These are phyloP conservation scores for Latrodectus geometricus DNA, from an alignment of 1,140 invertebrate species.

Conservation along the genomic window DNA sequence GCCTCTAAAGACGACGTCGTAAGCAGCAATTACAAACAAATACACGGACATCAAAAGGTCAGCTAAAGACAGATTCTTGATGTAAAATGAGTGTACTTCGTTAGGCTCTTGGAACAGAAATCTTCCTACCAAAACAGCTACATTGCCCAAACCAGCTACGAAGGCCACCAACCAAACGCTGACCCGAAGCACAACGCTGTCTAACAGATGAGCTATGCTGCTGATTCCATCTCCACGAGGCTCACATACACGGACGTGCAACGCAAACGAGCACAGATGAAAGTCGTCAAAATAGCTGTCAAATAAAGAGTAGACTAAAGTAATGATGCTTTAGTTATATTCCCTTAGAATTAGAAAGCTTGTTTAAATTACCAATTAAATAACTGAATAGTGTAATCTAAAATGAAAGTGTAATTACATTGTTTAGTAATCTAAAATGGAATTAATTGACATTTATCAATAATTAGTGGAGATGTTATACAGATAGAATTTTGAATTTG, in stretches of 20 bases:
- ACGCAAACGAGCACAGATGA: constrained; percentile 77
- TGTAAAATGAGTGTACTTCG: constrained; percentile 72
- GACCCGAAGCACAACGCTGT: constrained; percentile 74
- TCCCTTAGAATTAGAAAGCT: no score
- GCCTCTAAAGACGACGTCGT: constrained; percentile 76
- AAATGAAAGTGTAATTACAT: no score
- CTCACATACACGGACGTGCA: constrained; percentile 74
- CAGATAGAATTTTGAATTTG: no score
- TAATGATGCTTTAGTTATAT: not conserved
- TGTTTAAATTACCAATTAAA: no score
- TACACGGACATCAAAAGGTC: constrained; percentile 84
- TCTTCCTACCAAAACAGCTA: constrained; percentile 77
- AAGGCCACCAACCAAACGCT: constrained; percentile 79
- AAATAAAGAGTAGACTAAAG: constrained; percentile 58
- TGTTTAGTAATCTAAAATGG: no score
- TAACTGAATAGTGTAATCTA: no score
- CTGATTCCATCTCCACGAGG: constrained; percentile 78
- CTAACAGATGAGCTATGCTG: constrained; percentile 75
- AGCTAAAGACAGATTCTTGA: constrained; percentile 80
- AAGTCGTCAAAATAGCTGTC: constrained; percentile 79
- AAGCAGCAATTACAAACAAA: constrained; percentile 77
- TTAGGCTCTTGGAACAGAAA: constrained; percentile 72
- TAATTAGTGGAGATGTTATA: no score
- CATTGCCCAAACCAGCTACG: constrained; percentile 77
- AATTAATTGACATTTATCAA: no score